Base-by-base conservation (phyloP, 2,797 vertebrate species). In the Aulostomus chinensis region DNA sequence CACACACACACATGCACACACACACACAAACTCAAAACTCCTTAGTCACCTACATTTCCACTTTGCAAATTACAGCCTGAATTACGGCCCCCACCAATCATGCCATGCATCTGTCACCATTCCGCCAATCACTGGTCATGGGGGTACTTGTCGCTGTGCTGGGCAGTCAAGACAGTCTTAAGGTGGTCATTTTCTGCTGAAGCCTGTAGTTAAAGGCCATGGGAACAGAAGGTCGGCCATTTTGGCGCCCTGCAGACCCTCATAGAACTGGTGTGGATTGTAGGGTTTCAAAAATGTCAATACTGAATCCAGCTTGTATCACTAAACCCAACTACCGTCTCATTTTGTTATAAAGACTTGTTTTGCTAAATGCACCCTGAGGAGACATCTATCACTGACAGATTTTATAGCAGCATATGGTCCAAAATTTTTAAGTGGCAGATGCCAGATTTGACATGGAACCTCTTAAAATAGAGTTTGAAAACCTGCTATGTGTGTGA, bases 1-100 rank as follows among this genome's bases (percentile, higher is more conserved):
- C 30, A 10, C 39, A 55, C 38, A 58, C 45, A 45, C 33, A 46
- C 43, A 37, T 28, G 25, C 21, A 43, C 14, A 39, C 21, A 49
- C 11, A 54, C 9, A 41, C 28, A 34, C 13, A 56, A 58, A 31
- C 65, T 57, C 39, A 11, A 56, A 58, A 31, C 65, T 57, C 39
- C 46, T 78, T 63, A 52, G 52, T 81, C 84, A 84, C 86, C 79
- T 84, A 85, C 73, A 78, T 79, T 83, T 84, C 79, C 82, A 83
- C 75, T 75, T 80, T 78, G 68, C 71, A 85, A 89, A 91, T 90
- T 88, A 89, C 68, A 88, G 73, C 70, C 78, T 85, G 62, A 81
- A 73, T 81, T 68, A 77, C 16, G 16, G 56, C 56, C 39, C 71
- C 78, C 86, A 76, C 83, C 86, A 88, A 88, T 90, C 86, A 86